Base-by-base conservation (phyloP, 2,113 vertebrate genomes). In the Globicephala melas region DNA sequence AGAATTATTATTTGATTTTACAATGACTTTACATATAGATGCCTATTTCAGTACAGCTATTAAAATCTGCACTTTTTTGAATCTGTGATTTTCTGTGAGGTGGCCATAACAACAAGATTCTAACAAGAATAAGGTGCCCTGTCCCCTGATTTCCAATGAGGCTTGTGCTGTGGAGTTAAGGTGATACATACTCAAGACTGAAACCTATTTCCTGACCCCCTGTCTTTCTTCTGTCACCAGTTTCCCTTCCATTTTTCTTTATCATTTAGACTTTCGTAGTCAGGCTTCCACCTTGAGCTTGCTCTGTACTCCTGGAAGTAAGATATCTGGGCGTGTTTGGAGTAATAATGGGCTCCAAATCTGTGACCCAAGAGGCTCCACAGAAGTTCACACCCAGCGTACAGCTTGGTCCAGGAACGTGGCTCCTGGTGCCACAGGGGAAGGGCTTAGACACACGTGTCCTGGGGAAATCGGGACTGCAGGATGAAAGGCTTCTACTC, bases 131-230 rank as follows among this genome's bases (percentile, higher is more conserved):
- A 25, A 74, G 25, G 17, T 0, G 6, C 65, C 14, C 17, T 0
- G 0, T 2, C 0, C 55, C 2, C 62, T 2, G 21, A 26, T 41
- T 33, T 50, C 60, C 7, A 9, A 0, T 0, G 25, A 36, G 14
- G 5, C 8, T 0, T 76, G 58, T 20, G 15, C 44, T 17, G 10
- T 33, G 26, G 1, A 5, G n/a, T 44, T 21, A 8, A 0, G 7
- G 8, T 7, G 31, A 23, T 23, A 23, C 23, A 25, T 20, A 33
- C 25, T 71, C 53, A 41, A 47, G 12, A n/a, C 4, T 2, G 18
- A 41, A 60, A 31, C 10, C 4, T 3, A 5, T 47, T 10, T 79
- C 36, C 44, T 47, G 8, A 6, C 13, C 68, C 13, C 17, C 38
- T 53, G 5, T 8, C 60, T 41, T 53, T 21, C 23, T 12, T 83